Conservation (phyloP, 2,797 vertebrate genomes). For the Eutrigla gurnardus region DNA sequence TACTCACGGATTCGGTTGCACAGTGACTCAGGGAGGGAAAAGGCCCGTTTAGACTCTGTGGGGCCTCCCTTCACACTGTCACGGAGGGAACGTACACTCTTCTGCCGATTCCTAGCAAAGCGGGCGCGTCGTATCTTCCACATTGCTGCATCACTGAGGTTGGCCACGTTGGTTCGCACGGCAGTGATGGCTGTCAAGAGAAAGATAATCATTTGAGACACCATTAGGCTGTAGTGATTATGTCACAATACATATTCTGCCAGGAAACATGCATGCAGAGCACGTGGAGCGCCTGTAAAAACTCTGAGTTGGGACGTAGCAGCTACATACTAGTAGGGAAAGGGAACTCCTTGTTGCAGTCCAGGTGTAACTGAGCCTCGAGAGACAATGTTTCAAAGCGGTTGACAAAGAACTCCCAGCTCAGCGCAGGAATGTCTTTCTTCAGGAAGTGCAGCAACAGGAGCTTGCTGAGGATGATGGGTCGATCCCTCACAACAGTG, state of each 20-base stretch:
- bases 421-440: conserved; percentile 95
- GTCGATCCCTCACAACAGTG: conserved; percentile 96
- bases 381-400: conserved; percentile 97
- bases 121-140: conserved; percentile 99
- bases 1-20: conserved; percentile 97
- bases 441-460: conserved; percentile 96
- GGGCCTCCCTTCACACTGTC: conserved; percentile 94
- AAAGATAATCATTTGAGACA: neutral
- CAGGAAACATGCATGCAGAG: neutral
- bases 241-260: conserved; percentile 7
- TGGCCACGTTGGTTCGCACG: conserved; percentile 97
- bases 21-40: conserved; percentile 95
- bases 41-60: conserved; percentile 92
- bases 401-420: conserved; percentile 99
- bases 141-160: conserved; percentile 96
- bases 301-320: conserved; percentile 16
- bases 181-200: conserved; percentile 92
- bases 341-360: conserved; percentile 99
- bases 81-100: conserved; percentile 94
- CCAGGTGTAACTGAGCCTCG: conserved; percentile 98
- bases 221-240: neutral
- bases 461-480: conserved; percentile 97
- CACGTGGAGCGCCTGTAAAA: neutral
- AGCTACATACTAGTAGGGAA: conserved; percentile 94
- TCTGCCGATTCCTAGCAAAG: conserved; percentile 96